Conservation (phyloP, 2,797 vertebrate species). For the Tragopan temminckii region DNA sequence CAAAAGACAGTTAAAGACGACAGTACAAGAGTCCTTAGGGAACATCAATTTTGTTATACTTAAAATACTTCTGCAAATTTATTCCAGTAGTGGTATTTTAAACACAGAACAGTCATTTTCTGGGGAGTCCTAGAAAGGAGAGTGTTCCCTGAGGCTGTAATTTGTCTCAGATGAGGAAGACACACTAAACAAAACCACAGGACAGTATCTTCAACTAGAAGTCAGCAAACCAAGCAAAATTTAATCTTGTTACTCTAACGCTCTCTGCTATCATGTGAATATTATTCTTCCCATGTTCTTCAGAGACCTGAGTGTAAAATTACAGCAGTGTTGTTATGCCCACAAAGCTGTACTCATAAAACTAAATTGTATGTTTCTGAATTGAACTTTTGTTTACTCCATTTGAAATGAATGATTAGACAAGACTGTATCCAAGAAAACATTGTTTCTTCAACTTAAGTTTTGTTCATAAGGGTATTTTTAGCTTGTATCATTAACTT, state of each 20-base stretch:
- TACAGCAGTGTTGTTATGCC: slow-evolving; percentile 1
- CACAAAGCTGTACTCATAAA: neutral
- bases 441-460: neutral
- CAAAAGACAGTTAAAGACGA: neutral
- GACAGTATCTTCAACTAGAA: neutral
- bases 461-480: slow-evolving; percentile 9
- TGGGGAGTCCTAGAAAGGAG: neutral
- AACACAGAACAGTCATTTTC: neutral
- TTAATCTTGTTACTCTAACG: slow-evolving; percentile 3
- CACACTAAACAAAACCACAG: neutral
- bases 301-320: slow-evolving; percentile 13
- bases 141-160: neutral
- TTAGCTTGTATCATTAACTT: neutral
- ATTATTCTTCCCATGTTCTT: slow-evolving; percentile 28
- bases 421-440: neutral
- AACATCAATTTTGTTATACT: neutral
- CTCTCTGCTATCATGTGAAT: neutral
- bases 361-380: neutral
- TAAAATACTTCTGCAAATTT: neutral
- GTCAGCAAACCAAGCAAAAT: neutral
- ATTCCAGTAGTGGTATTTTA: neutral
- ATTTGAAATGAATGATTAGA: slow-evolving; percentile 15
- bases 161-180: slow-evolving; percentile 38
- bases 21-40: neutral
- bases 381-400: neutral